These are phyloP conservation scores for Hydrotaea diabolus DNA, from an alignment of 2,888 invertebrate species.

Conservation along the genomic window DNA sequence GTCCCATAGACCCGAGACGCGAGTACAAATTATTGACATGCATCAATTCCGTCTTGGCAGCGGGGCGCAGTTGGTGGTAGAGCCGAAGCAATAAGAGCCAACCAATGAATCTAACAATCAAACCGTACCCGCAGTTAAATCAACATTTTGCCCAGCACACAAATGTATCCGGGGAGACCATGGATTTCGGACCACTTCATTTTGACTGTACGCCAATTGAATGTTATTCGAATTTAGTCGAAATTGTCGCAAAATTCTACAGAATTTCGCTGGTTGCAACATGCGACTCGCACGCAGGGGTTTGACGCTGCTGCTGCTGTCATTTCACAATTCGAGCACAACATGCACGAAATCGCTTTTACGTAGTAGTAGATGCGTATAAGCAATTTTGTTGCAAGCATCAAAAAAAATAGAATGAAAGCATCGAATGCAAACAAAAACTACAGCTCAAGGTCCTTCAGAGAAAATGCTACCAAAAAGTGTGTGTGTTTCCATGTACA, in stretches of 20 bases:
- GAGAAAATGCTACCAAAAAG: not conserved
- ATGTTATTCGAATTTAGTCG: not conserved
- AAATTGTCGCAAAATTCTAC: conserved; percentile 13
- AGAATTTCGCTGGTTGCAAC: not conserved
- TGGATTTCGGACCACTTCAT: not conserved
- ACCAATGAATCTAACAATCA: not conserved
- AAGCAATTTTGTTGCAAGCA: no score
- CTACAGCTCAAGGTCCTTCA: conserved; percentile 3
- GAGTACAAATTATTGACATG: not conserved
- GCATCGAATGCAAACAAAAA: not conserved
- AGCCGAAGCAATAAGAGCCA: not conserved
- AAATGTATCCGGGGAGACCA: not conserved
- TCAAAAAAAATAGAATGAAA: no score
- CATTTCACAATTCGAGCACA: not conserved
- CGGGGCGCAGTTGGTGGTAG: not conserved
- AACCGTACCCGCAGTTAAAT: not conserved
- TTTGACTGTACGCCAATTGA: not conserved
- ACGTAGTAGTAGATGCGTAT: not conserved
- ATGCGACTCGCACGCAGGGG: no score
- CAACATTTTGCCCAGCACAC: not conserved
- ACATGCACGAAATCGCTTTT: not conserved
- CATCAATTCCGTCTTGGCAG: not conserved
- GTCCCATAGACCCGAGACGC: not conserved
- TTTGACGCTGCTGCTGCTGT: not conserved
- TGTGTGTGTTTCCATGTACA: not conserved